These are phyloP conservation scores for Trididemnum clinides DNA, from an alignment of 23 tunicate genomes.

Conservation along the genomic window DNA sequence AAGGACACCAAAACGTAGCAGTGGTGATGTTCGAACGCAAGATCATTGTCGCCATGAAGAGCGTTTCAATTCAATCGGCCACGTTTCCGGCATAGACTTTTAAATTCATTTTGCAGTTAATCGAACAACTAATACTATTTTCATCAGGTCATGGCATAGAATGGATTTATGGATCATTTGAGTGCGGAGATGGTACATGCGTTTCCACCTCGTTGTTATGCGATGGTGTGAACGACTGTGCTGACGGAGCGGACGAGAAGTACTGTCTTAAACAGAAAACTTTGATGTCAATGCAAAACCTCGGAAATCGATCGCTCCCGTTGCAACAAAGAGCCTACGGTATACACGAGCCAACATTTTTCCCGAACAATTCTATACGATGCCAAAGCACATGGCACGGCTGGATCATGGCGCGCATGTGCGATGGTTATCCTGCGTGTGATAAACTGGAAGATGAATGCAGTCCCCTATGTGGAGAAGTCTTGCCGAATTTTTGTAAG, in stretches of 20 bases:
- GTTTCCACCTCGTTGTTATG: constrained; percentile 28
- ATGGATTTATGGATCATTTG: background rate
- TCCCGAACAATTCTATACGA: background rate
- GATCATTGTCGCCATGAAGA: too few species aligned
- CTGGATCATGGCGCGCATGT: constrained; percentile 8
- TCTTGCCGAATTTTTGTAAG: constrained; percentile 43
- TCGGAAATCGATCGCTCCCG: background rate
- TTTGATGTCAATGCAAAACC: background rate
- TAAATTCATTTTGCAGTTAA: too few species aligned
- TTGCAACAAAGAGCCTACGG: background rate
- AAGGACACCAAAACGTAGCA: too few species aligned
- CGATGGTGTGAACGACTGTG: constrained; percentile 48
- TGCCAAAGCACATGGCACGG: background rate
- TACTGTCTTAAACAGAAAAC: constrained; percentile 33
- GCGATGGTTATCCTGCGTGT: constrained; percentile 64
- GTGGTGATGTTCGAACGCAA: too few species aligned
- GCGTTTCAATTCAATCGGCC: too few species aligned
- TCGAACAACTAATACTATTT: too few species aligned
- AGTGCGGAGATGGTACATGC: constrained; percentile 68
- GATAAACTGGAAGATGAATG: constrained; percentile 63
- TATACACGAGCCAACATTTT: background rate
- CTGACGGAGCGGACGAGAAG: constrained; percentile 53
- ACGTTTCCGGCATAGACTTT: too few species aligned
- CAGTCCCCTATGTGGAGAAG: background rate
- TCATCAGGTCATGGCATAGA: too few species aligned